Evolutionary conservation across 2,113 vertebrate genomes (phyloP).

Genomic region (Calyptommatus sinebrachiatus): DNA sequence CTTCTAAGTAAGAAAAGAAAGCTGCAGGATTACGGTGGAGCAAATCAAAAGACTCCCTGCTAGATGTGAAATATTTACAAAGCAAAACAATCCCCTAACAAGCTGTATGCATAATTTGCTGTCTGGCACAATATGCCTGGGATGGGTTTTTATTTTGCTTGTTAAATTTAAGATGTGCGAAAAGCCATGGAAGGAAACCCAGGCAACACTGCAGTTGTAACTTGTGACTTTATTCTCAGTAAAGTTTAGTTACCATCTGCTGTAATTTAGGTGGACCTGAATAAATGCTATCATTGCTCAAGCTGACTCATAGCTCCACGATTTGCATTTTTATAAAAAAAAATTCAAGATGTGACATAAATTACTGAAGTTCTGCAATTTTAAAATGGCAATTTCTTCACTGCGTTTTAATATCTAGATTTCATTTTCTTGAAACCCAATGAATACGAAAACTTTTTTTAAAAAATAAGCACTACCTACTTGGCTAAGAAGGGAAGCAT

Average conservation of each 20-base stretch:
- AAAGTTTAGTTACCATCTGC: no score
- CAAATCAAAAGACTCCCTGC: neutral
- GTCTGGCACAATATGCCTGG: no score
- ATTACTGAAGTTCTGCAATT: neutral
- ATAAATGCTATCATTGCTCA: neutral
- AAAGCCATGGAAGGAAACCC: no score
- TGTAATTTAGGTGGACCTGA: no score
- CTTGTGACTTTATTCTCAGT: no score
- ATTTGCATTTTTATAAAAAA: neutral
- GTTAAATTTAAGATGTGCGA: no score
- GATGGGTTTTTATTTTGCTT: no score
- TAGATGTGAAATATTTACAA: neutral
- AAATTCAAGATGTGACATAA: neutral
- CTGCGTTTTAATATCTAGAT: neutral
- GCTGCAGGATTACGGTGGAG: neutral
- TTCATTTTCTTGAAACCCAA: neutral
- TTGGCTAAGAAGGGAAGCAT: neutral
- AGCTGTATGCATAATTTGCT: neutral
- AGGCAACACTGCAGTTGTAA: no score
- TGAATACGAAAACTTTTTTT: neutral
- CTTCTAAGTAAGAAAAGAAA: neutral
- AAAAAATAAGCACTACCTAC: neutral
- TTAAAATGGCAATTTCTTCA: no score
- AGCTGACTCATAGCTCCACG: neutral
- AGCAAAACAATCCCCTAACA: constrained; percentile 15